These are phyloP conservation scores for Callithrix jacchus DNA, from an alignment of 2,113 vertebrate species.

Conservation along the genomic window DNA sequence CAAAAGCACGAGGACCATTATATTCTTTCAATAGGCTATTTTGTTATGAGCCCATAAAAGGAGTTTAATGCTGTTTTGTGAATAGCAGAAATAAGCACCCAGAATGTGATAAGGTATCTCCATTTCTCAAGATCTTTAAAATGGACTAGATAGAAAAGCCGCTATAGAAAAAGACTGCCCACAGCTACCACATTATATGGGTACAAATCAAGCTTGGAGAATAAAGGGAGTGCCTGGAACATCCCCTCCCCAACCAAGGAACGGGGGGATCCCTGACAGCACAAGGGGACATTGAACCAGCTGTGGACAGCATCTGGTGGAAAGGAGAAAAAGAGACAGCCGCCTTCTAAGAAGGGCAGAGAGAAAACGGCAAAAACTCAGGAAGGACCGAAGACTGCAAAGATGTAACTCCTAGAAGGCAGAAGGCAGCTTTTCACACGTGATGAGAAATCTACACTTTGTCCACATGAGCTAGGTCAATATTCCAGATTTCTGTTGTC, in stretches of 20 bases:
- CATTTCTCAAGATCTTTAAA: conserved; percentile 49
- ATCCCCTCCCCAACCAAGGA: not conserved
- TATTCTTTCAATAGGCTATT: conserved; percentile 42
- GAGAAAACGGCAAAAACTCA: not conserved
- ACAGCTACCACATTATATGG: not conserved
- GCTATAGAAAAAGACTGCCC: not conserved
- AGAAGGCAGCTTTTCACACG: not conserved
- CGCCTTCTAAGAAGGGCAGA: not conserved
- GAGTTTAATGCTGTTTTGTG: conserved; percentile 43
- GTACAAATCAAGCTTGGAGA: not conserved
- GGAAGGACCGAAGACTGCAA: not conserved
- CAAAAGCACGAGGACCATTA: conserved; percentile 4
- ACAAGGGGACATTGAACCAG: not conserved
- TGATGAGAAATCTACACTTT: not conserved
- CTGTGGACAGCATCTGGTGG: not conserved
- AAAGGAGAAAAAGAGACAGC: not conserved
- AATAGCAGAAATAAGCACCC: conserved; percentile 54
- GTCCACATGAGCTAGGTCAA: not conserved
- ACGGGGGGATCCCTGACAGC: not conserved
- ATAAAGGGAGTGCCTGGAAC: no score
- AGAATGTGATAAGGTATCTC: conserved; percentile 21
- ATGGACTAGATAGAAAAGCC: conserved; percentile 26
- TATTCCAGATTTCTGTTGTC: not conserved
- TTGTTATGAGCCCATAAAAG: conserved; percentile 58
- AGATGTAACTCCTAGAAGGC: not conserved